Base-by-base conservation (phyloP, 2,797 vertebrate species). In the Hydrophis major region DNA sequence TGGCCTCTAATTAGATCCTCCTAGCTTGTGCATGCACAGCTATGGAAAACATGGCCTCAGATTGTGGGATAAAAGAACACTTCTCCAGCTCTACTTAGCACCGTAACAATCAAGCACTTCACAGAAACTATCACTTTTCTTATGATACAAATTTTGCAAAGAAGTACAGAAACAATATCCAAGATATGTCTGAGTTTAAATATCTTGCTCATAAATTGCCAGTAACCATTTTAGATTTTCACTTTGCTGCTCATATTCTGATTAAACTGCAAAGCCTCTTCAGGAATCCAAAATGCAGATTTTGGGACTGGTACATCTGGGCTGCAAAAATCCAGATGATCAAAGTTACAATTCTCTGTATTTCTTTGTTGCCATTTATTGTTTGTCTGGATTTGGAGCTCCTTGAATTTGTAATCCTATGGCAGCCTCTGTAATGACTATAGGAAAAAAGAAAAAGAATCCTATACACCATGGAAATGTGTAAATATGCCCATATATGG, bases 401-500 rank as follows among this genome's bases (percentile, higher is more conserved):
- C 12, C 18, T 3, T 11, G 20, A 83, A 83, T 42, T 83, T 83
- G 20, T 83, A 47, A 42, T 83, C 18, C 20, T 47, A 83, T 22
- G 37, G 37, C n/a, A 83, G 42, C 87, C 92, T 25, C 0, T 37
- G 25, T 14, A 86, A 14, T 28, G 4, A 50, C 16, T 47, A 20
- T 3, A 4, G 20, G 69, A 32, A 32, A 32, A 32, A 32, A 32
- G 32, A 32, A 32, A 32, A 32, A 32, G 4, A 89, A 86, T 1
- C 12, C 42, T 86, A 37, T 20, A 27, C 7, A 63, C 28, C 20
- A 50, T 50, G 6, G 14, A 78, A 61, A 53, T 89, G 86, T 55
- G 50, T 57, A 95, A 95, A 95, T 93, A 0, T 10, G 83, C 2
- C 0, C 0, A 3, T 59, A 90, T 74, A 93, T 92, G 94, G 86